Evolutionary conservation across 2,797 vertebrate species (phyloP).

Genomic region (Pyrocephalus nanus): DNA sequence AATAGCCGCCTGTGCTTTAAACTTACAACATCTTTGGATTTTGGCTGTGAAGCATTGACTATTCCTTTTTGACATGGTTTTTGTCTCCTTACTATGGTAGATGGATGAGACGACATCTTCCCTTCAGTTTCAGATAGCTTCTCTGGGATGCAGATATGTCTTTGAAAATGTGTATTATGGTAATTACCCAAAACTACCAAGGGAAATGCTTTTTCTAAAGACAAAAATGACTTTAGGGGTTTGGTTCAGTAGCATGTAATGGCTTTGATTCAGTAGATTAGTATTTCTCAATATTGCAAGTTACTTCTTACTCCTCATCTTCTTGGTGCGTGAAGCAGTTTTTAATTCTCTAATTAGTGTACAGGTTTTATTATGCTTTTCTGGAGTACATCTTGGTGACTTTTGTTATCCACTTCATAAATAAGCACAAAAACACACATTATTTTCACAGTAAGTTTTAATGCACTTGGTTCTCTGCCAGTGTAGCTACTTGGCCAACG

Average conservation of each 20-base stretch:
- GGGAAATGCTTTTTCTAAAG: background rate
- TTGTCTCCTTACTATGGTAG: background rate
- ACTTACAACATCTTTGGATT: background rate
- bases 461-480: background rate
- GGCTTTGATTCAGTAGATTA: background rate
- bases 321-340: rapidly evolving
- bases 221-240: background rate
- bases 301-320: background rate
- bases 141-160: background rate
- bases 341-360: background rate
- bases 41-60: background rate
- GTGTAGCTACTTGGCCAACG: background rate
- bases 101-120: background rate
- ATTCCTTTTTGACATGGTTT: background rate
- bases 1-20: background rate
- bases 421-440: background rate
- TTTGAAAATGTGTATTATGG: background rate
- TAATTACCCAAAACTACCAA: background rate
- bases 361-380: background rate
- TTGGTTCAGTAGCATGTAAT: background rate
- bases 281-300: background rate
- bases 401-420: background rate
- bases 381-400: background rate
- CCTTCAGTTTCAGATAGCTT: background rate
- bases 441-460: constrained; percentile 7